Evolutionary conservation across 2,888 invertebrate genomes (phyloP).

Genomic region (Chydorus sphaericus): DNA sequence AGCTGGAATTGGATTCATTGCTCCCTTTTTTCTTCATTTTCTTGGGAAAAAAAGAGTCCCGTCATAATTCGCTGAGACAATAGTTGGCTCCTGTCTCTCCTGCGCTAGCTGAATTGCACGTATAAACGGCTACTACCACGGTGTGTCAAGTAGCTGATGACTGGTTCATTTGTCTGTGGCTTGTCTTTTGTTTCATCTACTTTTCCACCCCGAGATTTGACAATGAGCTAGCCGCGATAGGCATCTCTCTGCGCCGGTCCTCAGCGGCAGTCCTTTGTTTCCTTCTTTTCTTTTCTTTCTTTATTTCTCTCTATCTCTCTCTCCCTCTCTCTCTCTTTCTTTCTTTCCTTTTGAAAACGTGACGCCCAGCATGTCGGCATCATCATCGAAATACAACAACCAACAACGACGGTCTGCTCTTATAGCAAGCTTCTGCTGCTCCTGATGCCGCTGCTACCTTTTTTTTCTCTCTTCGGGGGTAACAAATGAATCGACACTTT

Average conservation of each 20-base stretch:
- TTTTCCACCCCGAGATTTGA: not conserved
- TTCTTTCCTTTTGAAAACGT: no score
- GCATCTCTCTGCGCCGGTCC: not conserved
- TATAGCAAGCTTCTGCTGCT: no score
- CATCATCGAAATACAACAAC: not conserved
- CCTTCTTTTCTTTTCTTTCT: no score
- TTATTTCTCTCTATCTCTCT: no score
- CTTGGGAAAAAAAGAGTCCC: constrained; percentile 1
- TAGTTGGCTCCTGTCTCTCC: no score
- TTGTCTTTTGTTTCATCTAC: constrained; percentile 2
- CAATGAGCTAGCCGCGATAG: constrained; percentile 5
- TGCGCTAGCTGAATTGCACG: not conserved
- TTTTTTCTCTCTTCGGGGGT: no score
- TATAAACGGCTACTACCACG: no score
- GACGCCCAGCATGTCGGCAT: not conserved
- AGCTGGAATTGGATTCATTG: constrained; percentile 4
- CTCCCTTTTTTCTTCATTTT: no score
- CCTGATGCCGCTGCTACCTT: not conserved
- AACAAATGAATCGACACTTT: constrained; percentile 3
- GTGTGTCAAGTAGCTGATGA: constrained; percentile 3
- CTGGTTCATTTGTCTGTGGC: not conserved
- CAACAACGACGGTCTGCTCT: not conserved
- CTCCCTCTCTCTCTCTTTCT: no score
- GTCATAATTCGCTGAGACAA: not conserved
- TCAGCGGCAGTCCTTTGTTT: constrained; percentile 4